Conservation (phyloP, 2,113 vertebrate genomes). For the Sylvilagus bachmani region DNA sequence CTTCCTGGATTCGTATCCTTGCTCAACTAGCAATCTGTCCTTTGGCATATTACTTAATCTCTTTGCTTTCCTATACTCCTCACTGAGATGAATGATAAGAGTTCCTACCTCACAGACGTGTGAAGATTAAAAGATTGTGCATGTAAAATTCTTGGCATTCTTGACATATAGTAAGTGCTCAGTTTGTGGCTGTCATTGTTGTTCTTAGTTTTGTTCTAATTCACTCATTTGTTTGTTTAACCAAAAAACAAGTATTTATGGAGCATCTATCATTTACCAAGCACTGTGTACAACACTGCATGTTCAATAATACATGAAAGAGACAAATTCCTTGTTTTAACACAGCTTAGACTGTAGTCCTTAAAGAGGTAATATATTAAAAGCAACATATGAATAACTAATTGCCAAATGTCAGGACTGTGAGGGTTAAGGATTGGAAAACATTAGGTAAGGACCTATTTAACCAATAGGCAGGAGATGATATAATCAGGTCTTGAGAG, state of each 20-base stretch:
- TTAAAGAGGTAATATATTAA: neutral
- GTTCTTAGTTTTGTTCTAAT: neutral
- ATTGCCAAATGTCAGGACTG: neutral
- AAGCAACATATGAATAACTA: neutral
- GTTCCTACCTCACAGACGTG: neutral
- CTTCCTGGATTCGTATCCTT: neutral
- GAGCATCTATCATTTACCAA: neutral
- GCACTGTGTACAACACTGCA: neutral
- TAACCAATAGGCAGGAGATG: neutral
- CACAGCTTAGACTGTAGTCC: neutral
- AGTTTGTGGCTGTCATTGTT: neutral
- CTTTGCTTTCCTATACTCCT: neutral
- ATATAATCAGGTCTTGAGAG: neutral
- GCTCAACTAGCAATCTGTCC: neutral
- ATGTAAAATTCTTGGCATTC: neutral
- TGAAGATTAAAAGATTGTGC: neutral
- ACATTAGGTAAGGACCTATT: neutral
- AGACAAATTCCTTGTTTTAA: neutral
- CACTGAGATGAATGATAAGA: neutral
- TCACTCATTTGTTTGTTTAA: neutral
- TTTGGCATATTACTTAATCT: neutral
- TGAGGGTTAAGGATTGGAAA: neutral
- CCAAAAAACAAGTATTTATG: neutral
- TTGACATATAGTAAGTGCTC: neutral
- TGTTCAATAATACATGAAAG: neutral